Evolutionary conservation across 2,113 vertebrate species (phyloP).

Genomic region (Channa argus): DNA sequence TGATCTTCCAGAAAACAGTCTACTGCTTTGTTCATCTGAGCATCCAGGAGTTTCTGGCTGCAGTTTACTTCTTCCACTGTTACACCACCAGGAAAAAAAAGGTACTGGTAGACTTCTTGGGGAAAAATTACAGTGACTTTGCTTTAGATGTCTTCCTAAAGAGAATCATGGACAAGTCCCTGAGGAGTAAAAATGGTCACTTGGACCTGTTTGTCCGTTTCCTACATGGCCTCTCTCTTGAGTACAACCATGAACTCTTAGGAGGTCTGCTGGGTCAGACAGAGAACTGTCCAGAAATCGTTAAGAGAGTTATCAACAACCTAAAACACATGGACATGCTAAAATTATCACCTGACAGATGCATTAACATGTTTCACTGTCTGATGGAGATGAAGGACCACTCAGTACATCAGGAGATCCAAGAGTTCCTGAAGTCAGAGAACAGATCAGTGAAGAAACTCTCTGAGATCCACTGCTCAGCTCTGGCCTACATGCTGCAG

Average conservation of each 20-base stretch:
- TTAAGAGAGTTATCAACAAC: neutral
- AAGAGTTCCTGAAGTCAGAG: no score
- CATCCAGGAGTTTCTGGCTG: no score
- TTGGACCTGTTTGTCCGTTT: slow-evolving; percentile 26
- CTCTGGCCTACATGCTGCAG: neutral
- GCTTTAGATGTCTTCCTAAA: neutral
- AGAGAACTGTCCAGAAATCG: neutral
- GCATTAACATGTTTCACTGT: neutral
- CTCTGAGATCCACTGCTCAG: no score
- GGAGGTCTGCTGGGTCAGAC: neutral
- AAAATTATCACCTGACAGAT: neutral
- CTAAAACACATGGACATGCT: neutral
- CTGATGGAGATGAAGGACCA: no score
- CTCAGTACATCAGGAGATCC: no score
- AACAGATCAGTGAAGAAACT: no score
- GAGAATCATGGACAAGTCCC: neutral
- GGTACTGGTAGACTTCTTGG: neutral
- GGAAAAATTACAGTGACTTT: neutral
- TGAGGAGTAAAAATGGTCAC: neutral
- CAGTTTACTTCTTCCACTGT: neutral
- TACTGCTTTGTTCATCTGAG: no score
- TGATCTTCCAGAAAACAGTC: no score
- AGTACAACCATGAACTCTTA: no score
- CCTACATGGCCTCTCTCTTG: neutral
- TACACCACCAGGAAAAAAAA: neutral